Evolutionary conservation across 1,140 invertebrate genomes (phyloP).

Genomic region (Neodiprion virginianus): DNA sequence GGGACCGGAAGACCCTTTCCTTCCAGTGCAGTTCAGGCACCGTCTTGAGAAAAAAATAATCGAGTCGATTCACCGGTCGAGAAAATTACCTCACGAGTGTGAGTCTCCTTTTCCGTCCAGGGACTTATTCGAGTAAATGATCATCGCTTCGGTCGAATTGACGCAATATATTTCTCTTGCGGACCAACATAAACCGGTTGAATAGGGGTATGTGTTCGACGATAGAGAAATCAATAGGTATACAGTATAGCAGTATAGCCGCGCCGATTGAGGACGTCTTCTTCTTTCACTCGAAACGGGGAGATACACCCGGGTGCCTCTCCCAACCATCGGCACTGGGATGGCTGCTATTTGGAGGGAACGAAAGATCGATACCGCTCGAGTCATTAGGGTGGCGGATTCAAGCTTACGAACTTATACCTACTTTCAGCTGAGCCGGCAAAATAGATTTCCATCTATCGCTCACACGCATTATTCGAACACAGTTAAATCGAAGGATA

Average conservation of each 20-base stretch:
- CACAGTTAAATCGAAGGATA: background rate
- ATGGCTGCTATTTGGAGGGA: background rate
- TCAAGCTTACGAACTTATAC: constrained; percentile 4
- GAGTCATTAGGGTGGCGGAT: background rate
- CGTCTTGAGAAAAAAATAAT: too few species aligned
- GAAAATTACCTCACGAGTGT: too few species aligned
- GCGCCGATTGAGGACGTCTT: background rate
- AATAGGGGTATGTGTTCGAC: background rate
- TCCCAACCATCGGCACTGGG: background rate
- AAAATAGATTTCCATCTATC: constrained; percentile 5
- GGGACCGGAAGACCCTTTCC: background rate
- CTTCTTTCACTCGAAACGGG: background rate
- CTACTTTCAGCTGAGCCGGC: background rate
- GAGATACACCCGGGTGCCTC: background rate
- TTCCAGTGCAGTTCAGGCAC: too few species aligned
- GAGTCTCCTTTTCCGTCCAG: too few species aligned
- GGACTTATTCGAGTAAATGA: too few species aligned
- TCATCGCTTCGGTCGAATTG: too few species aligned
- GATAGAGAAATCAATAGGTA: background rate
- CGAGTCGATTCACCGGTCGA: too few species aligned
- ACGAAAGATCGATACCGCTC: background rate
- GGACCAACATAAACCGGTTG: too few species aligned
- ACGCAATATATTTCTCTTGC: too few species aligned
- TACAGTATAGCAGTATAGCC: background rate
- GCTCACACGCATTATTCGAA: background rate